Conservation (phyloP, 1,140 invertebrate species). For the Conopomorpha cramerella region DNA sequence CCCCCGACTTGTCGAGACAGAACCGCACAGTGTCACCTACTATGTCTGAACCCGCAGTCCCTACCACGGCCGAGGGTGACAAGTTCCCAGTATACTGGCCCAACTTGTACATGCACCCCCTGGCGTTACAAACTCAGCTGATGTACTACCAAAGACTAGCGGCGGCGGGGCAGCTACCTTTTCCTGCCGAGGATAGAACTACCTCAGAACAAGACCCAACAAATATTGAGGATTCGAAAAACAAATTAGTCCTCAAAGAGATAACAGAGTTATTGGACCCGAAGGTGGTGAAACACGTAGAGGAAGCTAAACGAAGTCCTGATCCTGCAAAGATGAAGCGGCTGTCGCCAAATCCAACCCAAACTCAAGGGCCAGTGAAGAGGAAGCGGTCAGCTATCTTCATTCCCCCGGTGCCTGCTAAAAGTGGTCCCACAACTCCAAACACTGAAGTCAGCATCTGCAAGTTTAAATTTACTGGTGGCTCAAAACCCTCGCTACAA, state of each 20-base stretch:
- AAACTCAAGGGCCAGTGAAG: conserved; percentile 62
- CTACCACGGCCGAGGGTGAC: conserved; percentile 27
- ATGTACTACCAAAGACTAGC: conserved; percentile 76
- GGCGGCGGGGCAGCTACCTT: conserved; percentile 31
- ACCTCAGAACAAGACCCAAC: conserved; percentile 15
- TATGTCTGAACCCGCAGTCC: conserved; percentile 62
- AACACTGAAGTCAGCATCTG: conserved; percentile 86
- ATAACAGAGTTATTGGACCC: conserved; percentile 51
- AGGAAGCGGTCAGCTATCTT: conserved; percentile 80
- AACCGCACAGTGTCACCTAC: conserved; percentile 33
- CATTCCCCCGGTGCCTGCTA: conserved; percentile 76
- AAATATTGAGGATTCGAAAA: conserved; percentile 34
- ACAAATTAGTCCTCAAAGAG: conserved; percentile 44
- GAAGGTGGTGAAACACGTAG: conserved; percentile 35
- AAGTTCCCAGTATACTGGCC: conserved; percentile 69
- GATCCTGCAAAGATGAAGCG: conserved; percentile 28
- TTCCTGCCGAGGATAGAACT: conserved; percentile 24
- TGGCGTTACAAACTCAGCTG: conserved; percentile 72
- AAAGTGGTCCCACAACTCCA: conserved; percentile 71
- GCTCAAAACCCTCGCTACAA: conserved; percentile 80
- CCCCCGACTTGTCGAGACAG: conserved; percentile 32
- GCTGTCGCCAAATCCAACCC: conserved; percentile 23
- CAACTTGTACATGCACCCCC: conserved; percentile 72
- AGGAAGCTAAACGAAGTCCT: conserved; percentile 22
- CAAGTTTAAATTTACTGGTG: conserved; percentile 91